Conservation (phyloP, 2,797 vertebrate genomes). For the Pipistrellus pipistrellus region DNA sequence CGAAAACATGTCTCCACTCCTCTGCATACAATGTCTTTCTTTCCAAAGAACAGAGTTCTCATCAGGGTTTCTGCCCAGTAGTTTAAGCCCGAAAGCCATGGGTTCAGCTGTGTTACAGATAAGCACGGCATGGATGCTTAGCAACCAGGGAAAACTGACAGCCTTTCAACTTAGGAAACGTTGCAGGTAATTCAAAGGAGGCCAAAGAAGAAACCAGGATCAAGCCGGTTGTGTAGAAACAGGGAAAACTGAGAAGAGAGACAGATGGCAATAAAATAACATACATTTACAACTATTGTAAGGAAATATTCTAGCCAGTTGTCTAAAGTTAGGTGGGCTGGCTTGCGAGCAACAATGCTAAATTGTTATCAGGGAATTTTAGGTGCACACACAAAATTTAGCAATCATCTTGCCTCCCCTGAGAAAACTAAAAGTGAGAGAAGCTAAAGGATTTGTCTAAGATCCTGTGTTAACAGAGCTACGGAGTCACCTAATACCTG, state of each 20-base stretch:
- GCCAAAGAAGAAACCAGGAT: not conserved
- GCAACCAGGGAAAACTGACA: not conserved
- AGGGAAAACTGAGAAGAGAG: not conserved
- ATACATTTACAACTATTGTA: not conserved
- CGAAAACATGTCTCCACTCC: not conserved
- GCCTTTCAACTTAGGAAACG: not conserved
- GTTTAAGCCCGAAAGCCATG: not conserved
- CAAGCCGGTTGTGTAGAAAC: not conserved
- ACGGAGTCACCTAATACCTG: fast-evolving
- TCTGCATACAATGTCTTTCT: not conserved
- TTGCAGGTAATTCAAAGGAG: not conserved
- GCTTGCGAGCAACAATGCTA: not conserved
- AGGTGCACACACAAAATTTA: not conserved
- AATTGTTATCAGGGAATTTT: not conserved
- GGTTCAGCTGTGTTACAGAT: not conserved
- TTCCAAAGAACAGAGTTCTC: not conserved
- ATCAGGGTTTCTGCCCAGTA: not conserved
- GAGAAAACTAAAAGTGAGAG: not conserved
- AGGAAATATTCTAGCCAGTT: not conserved
- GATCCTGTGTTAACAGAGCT: not conserved
- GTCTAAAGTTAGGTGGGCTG: not conserved
- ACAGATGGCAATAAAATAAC: not conserved
- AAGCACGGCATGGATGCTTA: not conserved
- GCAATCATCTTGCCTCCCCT: not conserved
- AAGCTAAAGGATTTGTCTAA: not conserved